Percentiles rank a stretch among this genome's conserved stretches.
Conservation (phyloP, 2,888 invertebrate species). For the Drosophila sordidula region DNA sequence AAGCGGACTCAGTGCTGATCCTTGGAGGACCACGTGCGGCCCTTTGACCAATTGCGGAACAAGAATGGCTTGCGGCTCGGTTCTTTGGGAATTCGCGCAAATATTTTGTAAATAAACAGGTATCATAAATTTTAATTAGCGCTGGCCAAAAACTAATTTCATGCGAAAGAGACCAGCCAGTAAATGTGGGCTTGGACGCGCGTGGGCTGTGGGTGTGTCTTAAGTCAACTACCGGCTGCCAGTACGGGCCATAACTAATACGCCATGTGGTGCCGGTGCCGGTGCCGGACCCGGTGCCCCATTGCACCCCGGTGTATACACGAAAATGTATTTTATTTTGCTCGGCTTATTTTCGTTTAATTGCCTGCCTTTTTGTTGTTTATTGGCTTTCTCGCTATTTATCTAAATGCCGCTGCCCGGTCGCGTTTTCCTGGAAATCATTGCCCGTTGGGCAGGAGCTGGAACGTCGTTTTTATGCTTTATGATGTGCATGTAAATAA, state of each 20-base stretch:
- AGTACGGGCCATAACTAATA: constrained; percentile 48
- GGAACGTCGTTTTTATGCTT: constrained; percentile 20
- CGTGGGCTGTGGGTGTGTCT: constrained; percentile 56
- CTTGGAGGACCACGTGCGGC: constrained; percentile 4
- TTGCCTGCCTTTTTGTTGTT: constrained; percentile 47
- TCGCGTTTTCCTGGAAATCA: constrained; percentile 49
- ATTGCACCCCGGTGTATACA: constrained; percentile 48
- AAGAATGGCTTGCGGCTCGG: constrained; percentile 13
- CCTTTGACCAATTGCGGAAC: constrained; percentile 11
- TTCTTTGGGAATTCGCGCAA: constrained; percentile 52
- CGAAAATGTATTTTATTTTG: constrained; percentile 42
- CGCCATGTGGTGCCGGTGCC: constrained; percentile 32
- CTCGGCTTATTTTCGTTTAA: constrained; percentile 60
- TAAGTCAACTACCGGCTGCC: constrained; percentile 46
- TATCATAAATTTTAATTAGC: constrained; percentile 83
- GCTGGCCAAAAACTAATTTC: constrained; percentile 75
- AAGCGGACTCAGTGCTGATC: constrained; percentile 8
- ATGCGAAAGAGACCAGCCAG: constrained; percentile 53
- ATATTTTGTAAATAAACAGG: constrained; percentile 71
- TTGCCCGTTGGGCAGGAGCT: constrained; percentile 7
- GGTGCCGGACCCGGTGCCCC: background rate
- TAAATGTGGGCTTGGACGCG: constrained; percentile 33
- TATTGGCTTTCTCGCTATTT: constrained; percentile 47
- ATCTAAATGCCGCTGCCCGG: constrained; percentile 40
- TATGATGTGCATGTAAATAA: constrained; percentile 39